Base-by-base conservation (phyloP, 2,113 vertebrate genomes). In the Trichechus manatus region DNA sequence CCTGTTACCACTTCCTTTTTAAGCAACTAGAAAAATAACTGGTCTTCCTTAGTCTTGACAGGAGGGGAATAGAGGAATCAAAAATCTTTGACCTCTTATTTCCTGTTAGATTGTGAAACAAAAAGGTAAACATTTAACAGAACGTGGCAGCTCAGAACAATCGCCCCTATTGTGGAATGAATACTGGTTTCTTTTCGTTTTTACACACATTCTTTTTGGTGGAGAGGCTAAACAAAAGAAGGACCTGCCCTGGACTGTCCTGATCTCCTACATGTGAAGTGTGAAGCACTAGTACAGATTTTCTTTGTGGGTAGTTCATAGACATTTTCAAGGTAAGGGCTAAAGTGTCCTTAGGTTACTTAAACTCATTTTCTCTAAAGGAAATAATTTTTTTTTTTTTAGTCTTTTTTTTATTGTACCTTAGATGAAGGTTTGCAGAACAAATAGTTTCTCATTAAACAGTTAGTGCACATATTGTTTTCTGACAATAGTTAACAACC, bases 71-170 rank as follows among this genome's bases (percentile, higher is more conserved):
- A 95, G 96, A 95, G 93, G 96, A 97, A 92, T 97, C 77, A 97
- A 92, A 79, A 82, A 96, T 91, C 97, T 97, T 91, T 97, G 96
- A 99, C 97, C 98, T 98, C 97, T 95, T 56, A 89, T 98, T 99
- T 98, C 98, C 98, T 98, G 98, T 98, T 97, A 96, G 97, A 97
- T 99, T 99, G 99, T 99, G 98, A 97, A 97, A 98, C 97, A 98
- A 98, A 98, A 99, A 99, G 98, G 99, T 98, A 98, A 99, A 98
- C 98, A 99, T 98, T 98, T 98, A 98, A 97, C 90, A 94, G 97
- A 97, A 96, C 78, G 97, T 96, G 95, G 95, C 97, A 80, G 95
- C 93, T 42, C 74, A 50, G 83, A 97, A 98, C 98, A 98, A 98
- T 97, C 6, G n/a, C 53, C 93, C 91, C 97, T 70, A 93, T 98